Evolutionary conservation across 2,113 vertebrate species (phyloP).

Genomic region (Hemicordylus capensis): DNA sequence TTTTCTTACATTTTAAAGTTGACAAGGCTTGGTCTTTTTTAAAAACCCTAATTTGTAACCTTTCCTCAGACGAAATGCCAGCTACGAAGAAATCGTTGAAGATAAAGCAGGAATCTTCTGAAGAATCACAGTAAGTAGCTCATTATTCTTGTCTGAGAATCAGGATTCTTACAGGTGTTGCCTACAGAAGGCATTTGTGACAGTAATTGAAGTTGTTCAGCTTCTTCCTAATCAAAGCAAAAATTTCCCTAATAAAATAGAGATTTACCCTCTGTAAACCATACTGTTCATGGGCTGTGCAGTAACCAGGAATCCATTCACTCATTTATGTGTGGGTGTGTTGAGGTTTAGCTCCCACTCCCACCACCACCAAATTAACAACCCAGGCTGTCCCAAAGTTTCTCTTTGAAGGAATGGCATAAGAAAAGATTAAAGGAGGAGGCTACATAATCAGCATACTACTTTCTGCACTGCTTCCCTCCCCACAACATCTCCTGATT

Average conservation of each 20-base stretch:
- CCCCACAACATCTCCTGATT: neutral
- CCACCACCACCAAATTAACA: neutral
- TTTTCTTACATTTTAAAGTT: neutral
- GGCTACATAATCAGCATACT: neutral
- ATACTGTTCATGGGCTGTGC: neutral
- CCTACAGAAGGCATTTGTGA: slow-evolving; percentile 35
- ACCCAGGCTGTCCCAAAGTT: no score
- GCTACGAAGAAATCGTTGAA: slow-evolving; percentile 87
- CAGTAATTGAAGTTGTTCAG: slow-evolving; percentile 28
- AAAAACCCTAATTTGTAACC: slow-evolving; percentile 51
- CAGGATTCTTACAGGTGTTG: slow-evolving; percentile 21
- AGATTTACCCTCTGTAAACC: neutral
- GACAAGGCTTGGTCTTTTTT: neutral
- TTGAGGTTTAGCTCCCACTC: neutral
- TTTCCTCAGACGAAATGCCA: slow-evolving; percentile 89
- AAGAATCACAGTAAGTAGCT: slow-evolving; percentile 91
- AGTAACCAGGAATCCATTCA: neutral
- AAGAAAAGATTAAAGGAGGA: neutral
- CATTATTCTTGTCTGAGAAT: slow-evolving; percentile 40
- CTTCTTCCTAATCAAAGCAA: neutral
- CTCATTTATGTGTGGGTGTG: neutral
- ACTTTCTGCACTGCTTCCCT: neutral
- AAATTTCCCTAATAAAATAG: neutral
- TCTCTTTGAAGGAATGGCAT: neutral
- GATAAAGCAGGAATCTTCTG: slow-evolving; percentile 88